Evolutionary conservation across 2,888 invertebrate genomes (phyloP).

Genomic region (Deilephila porcellus): DNA sequence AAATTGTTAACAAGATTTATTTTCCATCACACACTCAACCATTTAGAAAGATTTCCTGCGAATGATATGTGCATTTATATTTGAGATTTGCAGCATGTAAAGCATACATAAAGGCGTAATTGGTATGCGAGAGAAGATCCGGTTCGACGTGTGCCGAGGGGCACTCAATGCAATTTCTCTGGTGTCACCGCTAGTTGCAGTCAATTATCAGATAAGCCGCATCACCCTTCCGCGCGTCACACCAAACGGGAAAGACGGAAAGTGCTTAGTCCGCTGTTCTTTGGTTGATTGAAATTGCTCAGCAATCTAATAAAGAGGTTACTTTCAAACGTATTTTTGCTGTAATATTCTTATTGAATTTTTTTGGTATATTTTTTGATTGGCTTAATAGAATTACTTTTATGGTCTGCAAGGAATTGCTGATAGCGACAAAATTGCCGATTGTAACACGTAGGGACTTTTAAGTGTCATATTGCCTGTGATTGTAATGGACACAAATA

Average conservation of each 20-base stretch:
- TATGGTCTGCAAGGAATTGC: too few species aligned
- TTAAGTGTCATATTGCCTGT: too few species aligned
- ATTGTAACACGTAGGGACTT: too few species aligned
- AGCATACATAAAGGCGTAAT: neutral
- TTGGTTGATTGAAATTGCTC: slow-evolving; percentile 3
- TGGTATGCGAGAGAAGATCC: slow-evolving; percentile 9
- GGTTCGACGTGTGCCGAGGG: slow-evolving; percentile 33
- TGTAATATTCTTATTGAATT: neutral
- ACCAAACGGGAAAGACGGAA: slow-evolving; percentile 39
- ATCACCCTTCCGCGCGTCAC: slow-evolving; percentile 52
- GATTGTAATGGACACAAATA: too few species aligned
- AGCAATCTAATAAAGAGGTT: neutral
- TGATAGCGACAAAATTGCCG: too few species aligned
- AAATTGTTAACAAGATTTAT: too few species aligned
- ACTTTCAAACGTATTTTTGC: neutral
- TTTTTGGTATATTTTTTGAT: too few species aligned
- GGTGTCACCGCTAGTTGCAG: slow-evolving; percentile 63
- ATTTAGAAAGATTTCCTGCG: neutral
- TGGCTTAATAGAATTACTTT: too few species aligned
- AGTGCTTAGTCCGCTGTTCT: slow-evolving; percentile 1
- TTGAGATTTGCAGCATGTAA: neutral
- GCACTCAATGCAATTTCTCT: slow-evolving; percentile 51
- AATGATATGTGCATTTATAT: neutral
- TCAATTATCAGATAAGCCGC: slow-evolving; percentile 79
- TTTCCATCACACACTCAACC: neutral